These are phyloP conservation scores for Oryzias melastigma DNA, from an alignment of 2,113 vertebrate species.

Conservation along the genomic window DNA sequence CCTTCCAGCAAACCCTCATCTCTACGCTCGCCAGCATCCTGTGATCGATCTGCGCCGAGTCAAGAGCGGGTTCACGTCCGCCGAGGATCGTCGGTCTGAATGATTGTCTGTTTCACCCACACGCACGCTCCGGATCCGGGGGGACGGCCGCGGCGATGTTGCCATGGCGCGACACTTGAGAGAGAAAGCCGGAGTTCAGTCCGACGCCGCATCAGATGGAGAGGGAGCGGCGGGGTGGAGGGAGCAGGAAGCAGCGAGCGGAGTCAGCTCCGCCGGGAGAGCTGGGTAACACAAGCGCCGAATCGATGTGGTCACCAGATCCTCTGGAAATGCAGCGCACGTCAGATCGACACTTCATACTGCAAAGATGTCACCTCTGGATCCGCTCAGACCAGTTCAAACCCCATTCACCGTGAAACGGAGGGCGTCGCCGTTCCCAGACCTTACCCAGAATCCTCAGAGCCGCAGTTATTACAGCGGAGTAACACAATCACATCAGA, in stretches of 20 bases:
- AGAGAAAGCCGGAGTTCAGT: constrained; percentile 7
- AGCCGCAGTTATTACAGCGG: too few relatives aligned
- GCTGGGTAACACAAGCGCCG: constrained; percentile 7
- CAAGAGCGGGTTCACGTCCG: too few relatives aligned
- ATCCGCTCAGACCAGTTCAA: constrained; percentile 1
- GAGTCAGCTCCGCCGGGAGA: constrained; percentile 20
- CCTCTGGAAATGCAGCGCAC: constrained; percentile 3
- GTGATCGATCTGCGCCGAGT: too few relatives aligned
- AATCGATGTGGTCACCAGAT: constrained; percentile 17
- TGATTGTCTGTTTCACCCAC: constrained; percentile 5
- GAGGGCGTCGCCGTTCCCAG: neutral
- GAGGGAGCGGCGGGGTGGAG: neutral
- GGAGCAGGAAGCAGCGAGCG: neutral
- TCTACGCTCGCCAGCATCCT: too few relatives aligned
- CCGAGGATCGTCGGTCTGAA: neutral
- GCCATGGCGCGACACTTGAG: constrained; percentile 28
- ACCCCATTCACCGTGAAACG: too few relatives aligned
- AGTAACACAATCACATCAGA: too few relatives aligned
- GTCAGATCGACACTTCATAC: constrained; percentile 9
- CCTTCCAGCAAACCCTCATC: too few relatives aligned
- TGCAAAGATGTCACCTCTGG: constrained; percentile 10
- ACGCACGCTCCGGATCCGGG: constrained; percentile 8
- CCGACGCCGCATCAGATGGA: neutral
- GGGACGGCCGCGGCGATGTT: constrained; percentile 27
- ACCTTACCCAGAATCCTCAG: neutral